Evolutionary conservation across 2,888 invertebrate species (phyloP).

Genomic region (Agrochola lychnidis): DNA sequence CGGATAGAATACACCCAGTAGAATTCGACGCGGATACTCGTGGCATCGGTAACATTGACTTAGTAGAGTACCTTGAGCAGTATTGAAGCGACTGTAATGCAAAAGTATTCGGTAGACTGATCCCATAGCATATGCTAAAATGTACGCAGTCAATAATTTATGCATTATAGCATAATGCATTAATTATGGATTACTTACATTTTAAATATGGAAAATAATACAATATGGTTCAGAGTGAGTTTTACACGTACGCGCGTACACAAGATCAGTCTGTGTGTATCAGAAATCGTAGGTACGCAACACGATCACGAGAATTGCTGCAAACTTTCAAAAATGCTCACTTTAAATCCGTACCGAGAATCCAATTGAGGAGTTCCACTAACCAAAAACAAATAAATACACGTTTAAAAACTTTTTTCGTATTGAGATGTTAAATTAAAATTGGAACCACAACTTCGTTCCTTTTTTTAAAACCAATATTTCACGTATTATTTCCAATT

Average conservation of each 20-base stretch:
- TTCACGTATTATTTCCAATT: neutral
- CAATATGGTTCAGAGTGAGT: neutral
- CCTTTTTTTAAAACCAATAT: neutral
- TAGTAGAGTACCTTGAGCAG: neutral
- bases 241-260: neutral
- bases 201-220: neutral
- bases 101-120: conserved; percentile 1
- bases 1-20: neutral
- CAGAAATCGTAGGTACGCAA: neutral
- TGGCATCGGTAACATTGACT: neutral
- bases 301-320: neutral
- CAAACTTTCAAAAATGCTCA: conserved; percentile 12
- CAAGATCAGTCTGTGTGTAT: conserved; percentile 10
- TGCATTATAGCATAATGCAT: neutral
- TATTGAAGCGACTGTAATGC: neutral
- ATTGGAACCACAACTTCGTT: neutral
- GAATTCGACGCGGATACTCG: neutral
- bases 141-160: neutral
- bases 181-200: neutral
- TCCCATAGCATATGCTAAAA: neutral
- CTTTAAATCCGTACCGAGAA: conserved; percentile 12
- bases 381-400: conserved; percentile 23
- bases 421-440: neutral
- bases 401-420: neutral
- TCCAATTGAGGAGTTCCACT: conserved; percentile 11